Conservation (phyloP, 1,140 invertebrate species). For the Dendrolimus kikuchii region DNA sequence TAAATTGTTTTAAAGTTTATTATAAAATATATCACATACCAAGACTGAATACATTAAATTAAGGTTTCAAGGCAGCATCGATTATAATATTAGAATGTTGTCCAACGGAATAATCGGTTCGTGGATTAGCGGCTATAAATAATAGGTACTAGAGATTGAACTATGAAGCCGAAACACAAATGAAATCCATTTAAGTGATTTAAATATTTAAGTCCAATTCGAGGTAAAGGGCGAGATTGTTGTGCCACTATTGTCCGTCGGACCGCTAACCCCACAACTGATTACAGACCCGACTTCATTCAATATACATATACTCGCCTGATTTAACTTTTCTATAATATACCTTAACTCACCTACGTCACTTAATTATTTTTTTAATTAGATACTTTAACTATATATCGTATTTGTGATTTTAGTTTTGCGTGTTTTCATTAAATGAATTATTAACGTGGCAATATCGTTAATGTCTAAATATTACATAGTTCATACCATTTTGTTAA, state of each 20-base stretch:
- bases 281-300: conserved; percentile 61
- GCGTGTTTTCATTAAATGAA: not conserved
- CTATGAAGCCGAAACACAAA: conserved; percentile 44
- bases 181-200: conserved; percentile 68
- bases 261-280: conserved; percentile 48
- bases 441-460: not conserved
- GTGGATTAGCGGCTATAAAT: conserved; percentile 28
- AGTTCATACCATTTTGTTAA: conserved; percentile 1
- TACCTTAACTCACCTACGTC: conserved; percentile 3
- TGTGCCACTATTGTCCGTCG: conserved; percentile 60
- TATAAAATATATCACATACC: conserved; percentile 4
- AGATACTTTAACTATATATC: no score
- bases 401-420: not conserved
- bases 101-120: conserved; percentile 20
- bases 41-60: conserved; percentile 13
- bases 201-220: conserved; percentile 69
- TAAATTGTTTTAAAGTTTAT: no score
- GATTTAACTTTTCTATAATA: conserved; percentile 28
- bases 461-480: not conserved
- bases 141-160: conserved; percentile 21
- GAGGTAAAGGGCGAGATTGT: conserved; percentile 66
- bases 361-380: no score
- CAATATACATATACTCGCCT: conserved; percentile 55
- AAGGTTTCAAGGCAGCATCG: conserved; percentile 27
- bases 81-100: conserved; percentile 39